Evolutionary conservation across 2,888 invertebrate genomes (phyloP).

Genomic region (Drosophila hawaiiensis): DNA sequence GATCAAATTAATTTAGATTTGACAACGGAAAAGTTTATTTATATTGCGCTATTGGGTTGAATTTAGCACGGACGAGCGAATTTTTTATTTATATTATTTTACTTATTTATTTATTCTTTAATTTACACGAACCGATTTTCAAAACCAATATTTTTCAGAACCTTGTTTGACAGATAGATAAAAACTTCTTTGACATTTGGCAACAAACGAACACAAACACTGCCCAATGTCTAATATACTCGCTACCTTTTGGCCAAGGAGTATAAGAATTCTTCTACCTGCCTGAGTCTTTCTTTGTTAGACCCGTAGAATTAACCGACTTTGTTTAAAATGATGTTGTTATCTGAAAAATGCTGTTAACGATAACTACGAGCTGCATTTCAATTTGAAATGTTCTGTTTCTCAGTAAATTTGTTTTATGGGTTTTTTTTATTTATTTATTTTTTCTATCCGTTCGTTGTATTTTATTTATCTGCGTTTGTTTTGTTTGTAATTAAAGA

Average conservation of each 20-base stretch:
- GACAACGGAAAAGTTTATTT: background rate
- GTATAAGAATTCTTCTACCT: background rate
- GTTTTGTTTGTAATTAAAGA: conserved; percentile 13
- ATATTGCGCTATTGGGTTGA: background rate
- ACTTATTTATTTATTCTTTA: background rate
- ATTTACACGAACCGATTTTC: background rate
- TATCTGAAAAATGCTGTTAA: conserved; percentile 17
- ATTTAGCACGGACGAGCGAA: background rate
- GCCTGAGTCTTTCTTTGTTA: background rate
- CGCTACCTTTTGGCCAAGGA: background rate
- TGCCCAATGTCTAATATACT: background rate
- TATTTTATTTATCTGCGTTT: conserved; percentile 21
- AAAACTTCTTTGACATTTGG: background rate
- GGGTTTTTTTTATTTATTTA: background rate
- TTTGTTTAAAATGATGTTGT: conserved; percentile 1
- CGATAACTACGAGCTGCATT: conserved; percentile 13
- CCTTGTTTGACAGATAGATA: background rate
- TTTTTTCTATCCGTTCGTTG: conserved; percentile 20
- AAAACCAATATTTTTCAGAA: background rate
- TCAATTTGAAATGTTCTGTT: background rate
- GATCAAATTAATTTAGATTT: background rate
- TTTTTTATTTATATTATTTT: background rate
- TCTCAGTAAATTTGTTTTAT: background rate
- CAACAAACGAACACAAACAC: background rate
- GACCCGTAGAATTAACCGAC: background rate